Base-by-base conservation (phyloP, 2,888 invertebrate genomes). In the Latrodectus elegans region DNA sequence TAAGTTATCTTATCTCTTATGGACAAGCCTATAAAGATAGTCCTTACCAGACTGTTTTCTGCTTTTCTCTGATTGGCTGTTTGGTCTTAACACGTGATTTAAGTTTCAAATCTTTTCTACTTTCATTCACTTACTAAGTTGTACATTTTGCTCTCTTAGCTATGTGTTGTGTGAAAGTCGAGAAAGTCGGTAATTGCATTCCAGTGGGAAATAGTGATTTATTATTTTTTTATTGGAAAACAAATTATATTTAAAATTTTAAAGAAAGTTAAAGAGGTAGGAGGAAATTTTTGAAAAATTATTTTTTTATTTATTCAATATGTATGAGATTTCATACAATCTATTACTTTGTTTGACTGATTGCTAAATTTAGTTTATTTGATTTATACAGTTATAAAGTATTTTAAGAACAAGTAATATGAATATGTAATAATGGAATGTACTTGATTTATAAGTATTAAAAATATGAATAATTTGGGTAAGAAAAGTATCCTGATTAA, bases 191-290 rank as follows among this genome's bases (percentile, higher is more conserved):
- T 67, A 51, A n/a, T 17, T 67, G 6, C 26, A 15, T 67, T 81
- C 60, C 38, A 67, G 26, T 38, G 22, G 52, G 17, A 52, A 10
- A 60, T 9, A 67, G 38, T 67, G 65, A 53, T 73, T 53, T 73
- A 65, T 52, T 73, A 26, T 73, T 67, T 81, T 15, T 26, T 12
- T 74, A 60, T 67, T 81, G 81, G 81, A 81, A 81, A 53, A 73
- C 15, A 65, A 73, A 74, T 55, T 81, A 81, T 53, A 81, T 81
- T 74, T 81, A 79, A 71, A 4, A 65, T 17, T 72, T 60, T 12
- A 6, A 60, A 60, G 10, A 15, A 12, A 60, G 38, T 38, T 38
- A 38, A 38, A 38, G 38, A 38, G 38, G 38, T 38, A 38, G 6
- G 38, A 22, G 22, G 6, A 38, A 38, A 38, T 38, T 38, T 22